These are phyloP conservation scores for Heteropelma amictum DNA, from an alignment of 2,888 invertebrate species.

Conservation along the genomic window DNA sequence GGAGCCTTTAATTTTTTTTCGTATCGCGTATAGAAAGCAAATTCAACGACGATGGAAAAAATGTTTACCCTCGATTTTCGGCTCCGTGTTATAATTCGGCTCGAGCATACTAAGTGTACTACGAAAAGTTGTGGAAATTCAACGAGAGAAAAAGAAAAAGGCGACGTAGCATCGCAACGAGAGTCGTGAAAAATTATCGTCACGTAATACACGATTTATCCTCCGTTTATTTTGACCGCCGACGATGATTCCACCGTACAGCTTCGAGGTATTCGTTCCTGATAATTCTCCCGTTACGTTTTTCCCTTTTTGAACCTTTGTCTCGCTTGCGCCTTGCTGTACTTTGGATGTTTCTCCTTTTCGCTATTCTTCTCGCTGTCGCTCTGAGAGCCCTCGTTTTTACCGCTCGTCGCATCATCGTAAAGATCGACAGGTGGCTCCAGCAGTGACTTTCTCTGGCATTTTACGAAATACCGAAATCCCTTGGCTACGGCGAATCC, in stretches of 20 bases:
- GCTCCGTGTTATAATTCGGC: too few relatives aligned
- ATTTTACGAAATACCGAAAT: constrained; percentile 80
- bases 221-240: constrained; percentile 2
- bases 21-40: too few relatives aligned
- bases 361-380: constrained; percentile 65
- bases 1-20: too few relatives aligned
- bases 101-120: too few relatives aligned
- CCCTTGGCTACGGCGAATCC: constrained; percentile 84
- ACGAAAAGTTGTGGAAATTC: too few relatives aligned
- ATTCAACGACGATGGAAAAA: too few relatives aligned
- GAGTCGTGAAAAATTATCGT: constrained; percentile 14
- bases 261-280: neutral
- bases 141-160: too few relatives aligned
- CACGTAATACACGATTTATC: neutral
- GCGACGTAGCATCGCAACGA: too few relatives aligned
- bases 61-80: too few relatives aligned
- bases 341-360: constrained; percentile 78
- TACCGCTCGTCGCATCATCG: constrained; percentile 67
- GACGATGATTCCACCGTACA: constrained; percentile 22
- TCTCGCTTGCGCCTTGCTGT: constrained; percentile 87
- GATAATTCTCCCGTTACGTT: constrained; percentile 76
- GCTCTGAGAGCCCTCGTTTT: constrained; percentile 63
- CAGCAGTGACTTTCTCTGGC: constrained; percentile 79
- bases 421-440: constrained; percentile 80
- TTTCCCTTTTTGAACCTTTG: constrained; percentile 88